Evolutionary conservation across 2,888 invertebrate species (phyloP), one percentile per base, ranked within the genome.

Genomic region (Amphipoea oculea): DNA sequence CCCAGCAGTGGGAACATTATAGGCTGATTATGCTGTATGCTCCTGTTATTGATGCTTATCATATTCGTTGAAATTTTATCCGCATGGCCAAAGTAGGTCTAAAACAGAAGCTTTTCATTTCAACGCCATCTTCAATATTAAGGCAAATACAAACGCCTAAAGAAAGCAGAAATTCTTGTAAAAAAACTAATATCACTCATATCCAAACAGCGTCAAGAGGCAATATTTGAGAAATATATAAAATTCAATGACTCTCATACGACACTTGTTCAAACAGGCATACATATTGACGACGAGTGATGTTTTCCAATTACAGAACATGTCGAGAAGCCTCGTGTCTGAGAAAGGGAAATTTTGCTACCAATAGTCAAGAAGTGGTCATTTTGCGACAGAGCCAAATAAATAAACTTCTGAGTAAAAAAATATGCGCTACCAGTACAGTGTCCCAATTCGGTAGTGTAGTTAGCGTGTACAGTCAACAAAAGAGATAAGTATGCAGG

Each of bases 281-380:
- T 73, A 76, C 81, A 86, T 83, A 81, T 83, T 81, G 75, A 78
- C 81, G 68, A 60, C n/a, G 57, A 62, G 48, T 66, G 66, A 78
- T 74, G 73, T 86, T 79, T 72, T 81, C 51, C 80, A 79, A 82
- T 87, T 67, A 82, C 63, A 54, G 67, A 79, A 73, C 36, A 45
- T 48, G 68, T 54, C 20, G 73, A 62, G 71, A 70, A 40, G 66
- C 40, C 42, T 66, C 54, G 40, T 73, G n/a, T n/a, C n/a, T n/a
- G n/a, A n/a, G n/a, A n/a, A n/a, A n/a, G 29, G 29, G 29, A 29
- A 0, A 29, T 29, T 29, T 29, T 29, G 29, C 29, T 29, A 29
- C 29, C 29, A 29, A 1, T 29, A 29, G 29, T 29, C 29, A 29
- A 29, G 29, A 29, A 29, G 29, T 29, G 29, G 29, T 29, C 29